These are phyloP conservation scores for Lycocorax pyrrhopterus DNA, from an alignment of 2,113 vertebrate genomes.

Conservation along the genomic window DNA sequence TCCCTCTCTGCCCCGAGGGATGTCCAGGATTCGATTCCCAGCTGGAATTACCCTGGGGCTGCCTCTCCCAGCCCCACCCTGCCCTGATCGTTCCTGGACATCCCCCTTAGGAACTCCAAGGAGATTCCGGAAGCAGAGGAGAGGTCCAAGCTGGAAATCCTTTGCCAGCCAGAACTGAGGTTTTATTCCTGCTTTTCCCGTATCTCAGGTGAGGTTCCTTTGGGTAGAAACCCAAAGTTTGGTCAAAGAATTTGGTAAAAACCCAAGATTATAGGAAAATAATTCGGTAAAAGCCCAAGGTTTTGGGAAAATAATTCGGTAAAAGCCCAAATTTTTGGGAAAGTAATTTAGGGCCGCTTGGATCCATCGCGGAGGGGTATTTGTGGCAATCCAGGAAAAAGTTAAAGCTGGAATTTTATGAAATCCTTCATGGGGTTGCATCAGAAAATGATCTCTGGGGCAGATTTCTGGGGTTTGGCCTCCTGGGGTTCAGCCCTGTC, in stretches of 20 bases:
- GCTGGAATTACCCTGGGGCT: too few relatives aligned
- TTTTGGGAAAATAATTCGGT: background rate
- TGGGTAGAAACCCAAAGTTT: background rate
- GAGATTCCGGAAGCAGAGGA: background rate
- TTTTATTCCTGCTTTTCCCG: background rate
- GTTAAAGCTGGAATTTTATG: background rate
- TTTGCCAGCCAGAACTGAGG: accelerated
- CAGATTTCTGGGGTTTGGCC: background rate
- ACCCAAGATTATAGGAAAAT: background rate
- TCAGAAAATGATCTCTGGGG: background rate
- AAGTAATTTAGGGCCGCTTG: background rate
- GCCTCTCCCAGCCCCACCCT: too few relatives aligned
- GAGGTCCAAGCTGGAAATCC: background rate
- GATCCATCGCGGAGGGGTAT: accelerated
- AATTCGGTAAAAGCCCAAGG: background rate
- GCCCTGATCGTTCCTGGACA: too few relatives aligned
- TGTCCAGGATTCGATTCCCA: too few relatives aligned
- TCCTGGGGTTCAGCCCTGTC: background rate
- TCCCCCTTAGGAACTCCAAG: background rate
- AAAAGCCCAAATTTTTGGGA: background rate
- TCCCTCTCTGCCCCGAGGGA: too few relatives aligned
- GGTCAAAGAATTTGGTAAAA: background rate
- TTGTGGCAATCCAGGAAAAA: background rate
- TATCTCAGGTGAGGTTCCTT: background rate
- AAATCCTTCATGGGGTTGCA: background rate